Percentiles rank a stretch among this genome's conserved stretches.
Evolutionary conservation across 1,140 invertebrate genomes (phyloP).

Genomic region (Pogonus chalceus): DNA sequence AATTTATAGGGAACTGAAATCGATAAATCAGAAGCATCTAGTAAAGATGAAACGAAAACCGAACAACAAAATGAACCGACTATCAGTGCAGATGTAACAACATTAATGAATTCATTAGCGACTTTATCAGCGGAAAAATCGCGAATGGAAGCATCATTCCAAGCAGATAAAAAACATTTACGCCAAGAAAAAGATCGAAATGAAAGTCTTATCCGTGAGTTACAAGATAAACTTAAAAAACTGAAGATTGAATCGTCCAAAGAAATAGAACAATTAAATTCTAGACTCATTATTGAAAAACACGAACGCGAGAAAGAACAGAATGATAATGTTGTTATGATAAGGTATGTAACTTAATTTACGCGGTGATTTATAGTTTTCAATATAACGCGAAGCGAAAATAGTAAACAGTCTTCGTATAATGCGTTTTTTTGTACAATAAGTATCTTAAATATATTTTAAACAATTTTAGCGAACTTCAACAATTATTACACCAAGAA

Average conservation of each 20-base stretch:
- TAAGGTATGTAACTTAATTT: slow-evolving; percentile 18
- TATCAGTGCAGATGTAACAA: slow-evolving; percentile 46
- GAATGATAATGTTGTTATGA: slow-evolving; percentile 58
- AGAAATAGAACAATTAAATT: slow-evolving; percentile 57
- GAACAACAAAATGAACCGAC: slow-evolving; percentile 35
- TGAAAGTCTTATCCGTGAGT: slow-evolving; percentile 50
- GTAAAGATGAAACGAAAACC: slow-evolving; percentile 7
- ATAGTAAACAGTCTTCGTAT: no score
- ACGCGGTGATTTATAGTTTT: no score
- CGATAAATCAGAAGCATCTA: background rate
- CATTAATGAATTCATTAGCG: slow-evolving; percentile 61
- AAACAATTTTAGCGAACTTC: slow-evolving; percentile 43
- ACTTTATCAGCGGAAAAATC: slow-evolving; percentile 75
- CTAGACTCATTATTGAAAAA: slow-evolving; percentile 61
- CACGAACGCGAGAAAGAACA: slow-evolving; percentile 71
- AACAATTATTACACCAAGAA: slow-evolving; percentile 52
- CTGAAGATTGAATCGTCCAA: slow-evolving; percentile 43
- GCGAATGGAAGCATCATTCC: slow-evolving; percentile 71
- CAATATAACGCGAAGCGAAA: no score
- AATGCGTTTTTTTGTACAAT: no score
- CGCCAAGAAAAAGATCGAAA: slow-evolving; percentile 57
- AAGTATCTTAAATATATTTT: no score
- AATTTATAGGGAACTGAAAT: background rate
- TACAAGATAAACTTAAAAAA: slow-evolving; percentile 49
- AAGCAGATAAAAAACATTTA: slow-evolving; percentile 65